These are phyloP conservation scores for Caenorhabditis parvicauda DNA, from an alignment of 2,888 invertebrate genomes.

Conservation along the genomic window DNA sequence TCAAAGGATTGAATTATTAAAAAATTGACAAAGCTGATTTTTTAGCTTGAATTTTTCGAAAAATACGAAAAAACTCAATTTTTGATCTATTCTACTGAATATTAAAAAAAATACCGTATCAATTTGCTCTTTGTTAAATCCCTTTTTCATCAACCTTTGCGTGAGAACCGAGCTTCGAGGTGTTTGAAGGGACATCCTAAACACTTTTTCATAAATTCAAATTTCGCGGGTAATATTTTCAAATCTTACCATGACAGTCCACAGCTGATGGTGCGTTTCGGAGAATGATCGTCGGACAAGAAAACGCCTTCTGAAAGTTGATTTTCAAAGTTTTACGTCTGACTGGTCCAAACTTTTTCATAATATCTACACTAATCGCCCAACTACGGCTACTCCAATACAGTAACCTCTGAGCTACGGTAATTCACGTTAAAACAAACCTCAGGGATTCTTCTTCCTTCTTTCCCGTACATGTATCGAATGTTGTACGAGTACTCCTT, in stretches of 20 bases:
- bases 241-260: constrained; percentile 74
- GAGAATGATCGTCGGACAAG: constrained; percentile 83
- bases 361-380: too few relatives aligned
- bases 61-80: too few relatives aligned
- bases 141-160: constrained; percentile 30
- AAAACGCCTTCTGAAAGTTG: constrained; percentile 69
- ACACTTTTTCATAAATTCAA: constrained; percentile 1
- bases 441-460: constrained; percentile 72
- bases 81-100: too few relatives aligned
- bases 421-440: background rate
- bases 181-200: constrained; percentile 84
- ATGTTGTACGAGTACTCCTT: constrained; percentile 87
- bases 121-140: constrained; percentile 36
- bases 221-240: constrained; percentile 9
- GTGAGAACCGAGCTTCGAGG: constrained; percentile 74
- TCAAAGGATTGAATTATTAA: too few relatives aligned
- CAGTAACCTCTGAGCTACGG: constrained; percentile 58
- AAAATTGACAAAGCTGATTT: too few relatives aligned
- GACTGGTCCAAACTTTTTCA: too few relatives aligned
- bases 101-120: constrained; percentile 24
- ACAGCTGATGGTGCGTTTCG: constrained; percentile 71
- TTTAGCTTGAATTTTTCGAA: too few relatives aligned
- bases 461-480: constrained; percentile 90
- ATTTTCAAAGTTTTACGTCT: constrained; percentile 63
- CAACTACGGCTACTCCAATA: too few relatives aligned